Evolutionary conservation across 2,113 vertebrate genomes (phyloP).

Genomic region (Aegotheles bennettii): DNA sequence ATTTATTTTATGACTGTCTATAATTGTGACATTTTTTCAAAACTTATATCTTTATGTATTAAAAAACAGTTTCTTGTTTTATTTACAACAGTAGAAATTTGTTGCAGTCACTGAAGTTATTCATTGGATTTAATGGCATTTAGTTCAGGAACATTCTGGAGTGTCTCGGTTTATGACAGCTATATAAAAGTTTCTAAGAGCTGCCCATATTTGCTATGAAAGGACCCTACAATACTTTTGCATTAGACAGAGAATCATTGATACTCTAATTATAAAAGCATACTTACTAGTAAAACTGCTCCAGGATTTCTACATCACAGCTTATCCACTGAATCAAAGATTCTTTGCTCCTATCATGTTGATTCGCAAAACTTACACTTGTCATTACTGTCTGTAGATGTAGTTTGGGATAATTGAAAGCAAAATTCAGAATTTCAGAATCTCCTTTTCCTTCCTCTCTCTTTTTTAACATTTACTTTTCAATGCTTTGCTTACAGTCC

Average conservation of each 20-base stretch:
- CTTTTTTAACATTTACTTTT: conserved; percentile 53
- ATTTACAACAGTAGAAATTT: background rate
- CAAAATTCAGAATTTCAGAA: conserved; percentile 53
- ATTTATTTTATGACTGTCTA: background rate
- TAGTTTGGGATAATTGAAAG: conserved; percentile 53
- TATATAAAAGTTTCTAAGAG: background rate
- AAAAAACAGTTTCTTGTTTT: background rate
- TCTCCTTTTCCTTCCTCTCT: conserved; percentile 23
- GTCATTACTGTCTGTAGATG: conserved; percentile 15
- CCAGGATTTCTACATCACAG: conserved; percentile 49
- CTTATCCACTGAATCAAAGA: conserved; percentile 43
- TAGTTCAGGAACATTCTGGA: background rate
- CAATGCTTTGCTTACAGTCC: conserved; percentile 38
- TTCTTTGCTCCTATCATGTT: conserved; percentile 26
- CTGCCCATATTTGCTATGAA: background rate
- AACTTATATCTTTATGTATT: background rate
- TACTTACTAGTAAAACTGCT: conserved; percentile 38
- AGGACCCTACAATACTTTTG: background rate
- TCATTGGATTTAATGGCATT: background rate
- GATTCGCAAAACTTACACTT: conserved; percentile 8
- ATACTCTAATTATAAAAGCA: conserved; percentile 42
- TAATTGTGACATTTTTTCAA: background rate
- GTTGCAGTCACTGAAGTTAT: background rate
- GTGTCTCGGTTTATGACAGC: background rate
- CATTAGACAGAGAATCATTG: conserved; percentile 1